A percentile compares a stretch with the other conserved stretches of the same genome.
phyloP scores from a whole-genome alignment of 2,113 vertebrate genomes.

The Rutilus rutilus region DNA sequence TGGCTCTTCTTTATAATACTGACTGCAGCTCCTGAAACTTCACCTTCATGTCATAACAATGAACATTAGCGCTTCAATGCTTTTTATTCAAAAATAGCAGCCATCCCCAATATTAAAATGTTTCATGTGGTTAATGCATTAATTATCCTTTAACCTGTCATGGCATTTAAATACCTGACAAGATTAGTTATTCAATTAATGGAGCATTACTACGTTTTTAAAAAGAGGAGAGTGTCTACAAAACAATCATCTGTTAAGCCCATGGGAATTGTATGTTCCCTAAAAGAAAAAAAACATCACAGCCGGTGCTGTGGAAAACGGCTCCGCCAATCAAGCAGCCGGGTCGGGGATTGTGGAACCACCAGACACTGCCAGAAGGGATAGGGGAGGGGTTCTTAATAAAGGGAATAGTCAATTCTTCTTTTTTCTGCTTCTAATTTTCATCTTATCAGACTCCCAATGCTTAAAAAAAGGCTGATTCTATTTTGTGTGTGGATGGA shows the following conservation, averaged over 20 bases:
- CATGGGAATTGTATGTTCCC: slow-evolving; percentile 3
- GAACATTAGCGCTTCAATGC: neutral
- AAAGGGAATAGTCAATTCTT: slow-evolving; percentile 29
- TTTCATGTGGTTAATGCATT: neutral
- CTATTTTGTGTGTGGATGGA: too few relatives aligned
- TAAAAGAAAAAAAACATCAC: neutral
- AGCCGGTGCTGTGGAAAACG: slow-evolving; percentile 14
- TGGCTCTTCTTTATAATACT: neutral
- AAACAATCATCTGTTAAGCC: slow-evolving; percentile 1
- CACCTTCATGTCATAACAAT: neutral
- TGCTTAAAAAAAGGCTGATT: neutral
- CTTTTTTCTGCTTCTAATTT: slow-evolving; percentile 31
- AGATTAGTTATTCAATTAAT: slow-evolving; percentile 1
- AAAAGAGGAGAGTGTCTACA: neutral
- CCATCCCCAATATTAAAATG: neutral
- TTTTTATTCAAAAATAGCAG: neutral
- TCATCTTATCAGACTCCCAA: slow-evolving; percentile 44
- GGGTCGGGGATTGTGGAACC: neutral
- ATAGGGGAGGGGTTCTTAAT: slow-evolving; percentile 42
- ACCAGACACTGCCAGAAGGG: slow-evolving; percentile 44
- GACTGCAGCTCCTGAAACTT: neutral
- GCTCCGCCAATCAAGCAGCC: neutral
- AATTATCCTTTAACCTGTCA: slow-evolving; percentile 20
- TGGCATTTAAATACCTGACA: neutral
- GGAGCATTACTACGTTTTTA: neutral